Evolutionary conservation across 1,140 invertebrate species (phyloP).

Genomic region (Apocrypta bakeri): DNA sequence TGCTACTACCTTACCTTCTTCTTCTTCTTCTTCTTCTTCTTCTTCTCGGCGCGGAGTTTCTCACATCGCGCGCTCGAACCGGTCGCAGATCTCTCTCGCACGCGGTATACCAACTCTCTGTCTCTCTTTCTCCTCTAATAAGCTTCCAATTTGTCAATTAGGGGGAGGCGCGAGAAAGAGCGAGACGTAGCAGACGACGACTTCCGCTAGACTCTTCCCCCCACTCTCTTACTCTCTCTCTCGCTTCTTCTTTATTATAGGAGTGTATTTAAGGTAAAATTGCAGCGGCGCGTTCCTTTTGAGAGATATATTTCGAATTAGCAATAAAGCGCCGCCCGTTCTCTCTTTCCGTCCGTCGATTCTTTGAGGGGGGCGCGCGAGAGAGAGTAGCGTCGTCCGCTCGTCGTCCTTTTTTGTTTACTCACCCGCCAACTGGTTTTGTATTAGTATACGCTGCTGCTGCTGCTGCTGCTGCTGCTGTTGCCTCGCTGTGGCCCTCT

Average conservation of each 20-base stretch:
- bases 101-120: constrained; percentile 41
- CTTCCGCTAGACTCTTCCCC: constrained; percentile 4
- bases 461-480: constrained; percentile 56
- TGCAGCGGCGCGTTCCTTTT: neutral
- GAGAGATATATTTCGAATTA: constrained; percentile 71
- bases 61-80: constrained; percentile 31
- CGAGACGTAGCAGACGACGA: neutral
- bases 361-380: neutral
- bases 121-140: constrained; percentile 73
- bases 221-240: too few species aligned
- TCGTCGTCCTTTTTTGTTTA: constrained; percentile 75
- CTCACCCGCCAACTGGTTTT: constrained; percentile 75
- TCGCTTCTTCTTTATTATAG: neutral
- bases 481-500: constrained; percentile 57
- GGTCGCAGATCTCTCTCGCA: constrained; percentile 36
- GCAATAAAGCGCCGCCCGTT: constrained; percentile 68
- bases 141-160: constrained; percentile 83
- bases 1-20: constrained; percentile 45
- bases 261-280: neutral
- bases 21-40: constrained; percentile 36
- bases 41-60: constrained; percentile 23
- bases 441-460: constrained; percentile 61
- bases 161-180: constrained; percentile 59
- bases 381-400: constrained; percentile 52
- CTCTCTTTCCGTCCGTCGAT: constrained; percentile 63